These are phyloP conservation scores for Micrasema minimum DNA, from an alignment of 1,140 invertebrate genomes.

Conservation along the genomic window DNA sequence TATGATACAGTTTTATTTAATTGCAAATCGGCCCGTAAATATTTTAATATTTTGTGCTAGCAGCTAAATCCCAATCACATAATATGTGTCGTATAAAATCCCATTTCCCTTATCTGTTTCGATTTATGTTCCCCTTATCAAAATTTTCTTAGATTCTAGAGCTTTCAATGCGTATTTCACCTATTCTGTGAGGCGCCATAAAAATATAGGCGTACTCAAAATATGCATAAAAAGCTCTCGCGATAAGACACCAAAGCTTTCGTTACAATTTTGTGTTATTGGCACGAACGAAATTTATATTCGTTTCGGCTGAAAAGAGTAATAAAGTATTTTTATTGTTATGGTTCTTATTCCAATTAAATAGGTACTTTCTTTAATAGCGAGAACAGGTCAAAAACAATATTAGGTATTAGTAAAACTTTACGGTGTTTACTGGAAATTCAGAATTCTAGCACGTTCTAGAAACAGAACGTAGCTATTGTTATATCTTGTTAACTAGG, in stretches of 20 bases:
- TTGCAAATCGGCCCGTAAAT: background rate
- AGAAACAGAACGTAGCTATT: background rate
- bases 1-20: background rate
- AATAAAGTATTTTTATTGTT: conserved; percentile 33
- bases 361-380: conserved; percentile 3
- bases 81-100: conserved; percentile 7
- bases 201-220: conserved; percentile 40
- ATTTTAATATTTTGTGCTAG: conserved; percentile 12
- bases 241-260: conserved; percentile 35
- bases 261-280: conserved; percentile 35
- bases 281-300: conserved; percentile 34
- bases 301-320: background rate
- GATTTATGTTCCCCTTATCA: conserved; percentile 34
- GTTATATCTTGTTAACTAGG: background rate
- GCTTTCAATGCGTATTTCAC: conserved; percentile 24
- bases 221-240: conserved; percentile 39
- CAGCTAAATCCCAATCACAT: conserved; percentile 14
- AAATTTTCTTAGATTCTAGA: conserved; percentile 17
- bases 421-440: no score
- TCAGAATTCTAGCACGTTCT: no score
- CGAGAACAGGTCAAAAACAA: no score
- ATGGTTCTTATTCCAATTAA: conserved; percentile 36
- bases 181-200: conserved; percentile 32
- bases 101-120: conserved; percentile 38
- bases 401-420: no score